These are phyloP conservation scores for Melipona quadrifasciata DNA, from an alignment of 1,140 invertebrate genomes.

Conservation along the genomic window DNA sequence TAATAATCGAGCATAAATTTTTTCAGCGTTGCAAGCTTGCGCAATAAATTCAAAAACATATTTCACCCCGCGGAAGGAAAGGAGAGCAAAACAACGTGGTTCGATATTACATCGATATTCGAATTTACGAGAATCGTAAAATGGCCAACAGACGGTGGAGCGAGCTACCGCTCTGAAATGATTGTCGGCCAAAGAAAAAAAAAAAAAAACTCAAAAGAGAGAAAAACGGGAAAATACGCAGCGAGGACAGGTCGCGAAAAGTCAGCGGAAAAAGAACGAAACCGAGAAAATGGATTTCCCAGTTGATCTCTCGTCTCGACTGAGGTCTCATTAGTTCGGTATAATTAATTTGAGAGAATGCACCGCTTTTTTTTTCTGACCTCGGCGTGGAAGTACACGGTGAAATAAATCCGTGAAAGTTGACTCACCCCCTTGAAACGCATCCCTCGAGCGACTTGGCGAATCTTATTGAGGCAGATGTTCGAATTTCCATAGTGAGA, in stretches of 20 bases:
- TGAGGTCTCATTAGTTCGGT: slow-evolving; percentile 10
- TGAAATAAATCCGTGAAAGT: slow-evolving; percentile 11
- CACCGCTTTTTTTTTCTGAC: not conserved
- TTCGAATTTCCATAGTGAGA: slow-evolving; percentile 18
- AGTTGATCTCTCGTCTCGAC: not conserved
- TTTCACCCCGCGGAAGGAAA: not conserved
- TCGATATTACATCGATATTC: not conserved
- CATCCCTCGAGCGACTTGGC: not conserved
- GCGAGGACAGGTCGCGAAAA: not conserved
- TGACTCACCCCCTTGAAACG: slow-evolving; percentile 11
- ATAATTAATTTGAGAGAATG: slow-evolving; percentile 7
- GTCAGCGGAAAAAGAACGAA: no score
- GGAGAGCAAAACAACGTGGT: not conserved
- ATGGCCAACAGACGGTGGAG: slow-evolving; percentile 11
- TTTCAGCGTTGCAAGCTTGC: not conserved
- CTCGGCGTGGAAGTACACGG: not conserved
- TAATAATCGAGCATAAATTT: not conserved
- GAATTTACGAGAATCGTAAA: slow-evolving; percentile 18
- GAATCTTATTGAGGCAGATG: slow-evolving; percentile 7
- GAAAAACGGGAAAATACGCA: not conserved
- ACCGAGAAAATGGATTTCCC: slow-evolving; percentile 1
- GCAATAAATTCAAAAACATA: not conserved
- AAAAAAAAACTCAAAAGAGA: not conserved
- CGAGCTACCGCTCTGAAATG: not conserved
- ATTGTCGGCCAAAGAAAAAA: not conserved